Base-by-base conservation (phyloP, 2,888 invertebrate species). In the Nebria brevicollis region DNA sequence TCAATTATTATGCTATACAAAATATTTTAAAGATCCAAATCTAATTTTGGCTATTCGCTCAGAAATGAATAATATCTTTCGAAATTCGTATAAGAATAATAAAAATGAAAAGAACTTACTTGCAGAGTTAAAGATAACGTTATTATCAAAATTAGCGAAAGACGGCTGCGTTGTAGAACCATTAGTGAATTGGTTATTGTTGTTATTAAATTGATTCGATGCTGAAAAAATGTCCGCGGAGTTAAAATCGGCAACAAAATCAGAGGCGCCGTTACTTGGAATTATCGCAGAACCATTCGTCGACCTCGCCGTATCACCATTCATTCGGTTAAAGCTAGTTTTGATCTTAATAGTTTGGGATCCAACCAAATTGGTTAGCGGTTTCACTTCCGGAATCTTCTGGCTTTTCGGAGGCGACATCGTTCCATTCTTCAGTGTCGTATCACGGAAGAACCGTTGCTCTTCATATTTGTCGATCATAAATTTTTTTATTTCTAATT, bases 401-500 rank as follows among this genome's bases (percentile, higher is more conserved):
- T 74, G 76, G 54, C 77, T 82, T 34, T 70, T 66, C 15, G 15
- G 77, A 7, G 73, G 41, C 41, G 73, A 83, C 85, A 78, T 4
- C 20, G 75, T 74, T 76, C 72, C 68, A 82, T 86, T 87, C 26
- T 84, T 85, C 83, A 86, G 82, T 54, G 86, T 85, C 43, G 88
- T 88, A 83, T 89, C 89, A 54, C 88, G 84, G 84, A 91, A 91
- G 84, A 92, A 95, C 87, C 97, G 93, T 88, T 97, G 97, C 87
- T 95, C 93, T 89, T 99, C 98, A 88, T 98, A 98, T 90, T 98
- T 98, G 87, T 97, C 95, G 77, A 95, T 93, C 96, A 98, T 97
- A 86, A 97, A 94, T 89, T 98, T 97, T 88, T 95, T 94, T 86
- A 98, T 94, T 89, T 95, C 94, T 89, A 96, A 95, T 89, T 97